These are phyloP conservation scores for Coilia nasus DNA, from an alignment of 2,797 vertebrate genomes.

Conservation along the genomic window DNA sequence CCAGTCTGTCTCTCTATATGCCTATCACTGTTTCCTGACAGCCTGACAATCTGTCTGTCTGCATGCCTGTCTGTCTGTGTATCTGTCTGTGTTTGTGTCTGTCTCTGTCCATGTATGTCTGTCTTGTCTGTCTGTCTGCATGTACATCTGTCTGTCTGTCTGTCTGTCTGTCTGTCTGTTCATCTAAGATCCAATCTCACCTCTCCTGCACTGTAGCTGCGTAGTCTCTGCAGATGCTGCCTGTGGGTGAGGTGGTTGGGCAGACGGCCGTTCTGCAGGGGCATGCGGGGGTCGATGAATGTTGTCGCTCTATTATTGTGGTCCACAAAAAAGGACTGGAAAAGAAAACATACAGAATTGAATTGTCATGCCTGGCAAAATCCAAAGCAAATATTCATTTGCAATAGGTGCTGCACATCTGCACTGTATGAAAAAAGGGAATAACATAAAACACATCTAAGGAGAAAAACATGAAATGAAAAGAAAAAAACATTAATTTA, in stretches of 20 bases:
- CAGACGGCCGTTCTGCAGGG: slow-evolving; percentile 90
- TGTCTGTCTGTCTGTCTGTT: slow-evolving; percentile 8
- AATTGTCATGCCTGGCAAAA: not conserved
- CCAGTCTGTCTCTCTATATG: not conserved
- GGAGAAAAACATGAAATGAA: no score
- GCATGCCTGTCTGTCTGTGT: no score
- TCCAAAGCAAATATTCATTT: not conserved
- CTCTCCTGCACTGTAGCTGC: slow-evolving; percentile 97
- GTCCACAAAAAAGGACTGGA: slow-evolving; percentile 95
- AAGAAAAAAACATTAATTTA: no score
- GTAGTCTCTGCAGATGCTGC: slow-evolving; percentile 94
- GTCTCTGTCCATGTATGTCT: no score
- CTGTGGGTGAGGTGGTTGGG: slow-evolving; percentile 90
- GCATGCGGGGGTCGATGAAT: slow-evolving; percentile 96
- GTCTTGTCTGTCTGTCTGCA: no score
- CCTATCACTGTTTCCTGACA: no score
- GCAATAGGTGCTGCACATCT: not conserved
- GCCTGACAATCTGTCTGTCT: no score
- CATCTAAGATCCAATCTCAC: slow-evolving; percentile 63
- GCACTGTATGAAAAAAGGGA: no score
- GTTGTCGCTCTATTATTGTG: slow-evolving; percentile 97
- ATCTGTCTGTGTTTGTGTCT: no score
- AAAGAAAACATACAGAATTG: not conserved
- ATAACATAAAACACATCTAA: no score
- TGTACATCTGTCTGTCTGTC: not conserved